Conservation (phyloP, 2,797 vertebrate genomes). For the Tarsius wallacei region DNA sequence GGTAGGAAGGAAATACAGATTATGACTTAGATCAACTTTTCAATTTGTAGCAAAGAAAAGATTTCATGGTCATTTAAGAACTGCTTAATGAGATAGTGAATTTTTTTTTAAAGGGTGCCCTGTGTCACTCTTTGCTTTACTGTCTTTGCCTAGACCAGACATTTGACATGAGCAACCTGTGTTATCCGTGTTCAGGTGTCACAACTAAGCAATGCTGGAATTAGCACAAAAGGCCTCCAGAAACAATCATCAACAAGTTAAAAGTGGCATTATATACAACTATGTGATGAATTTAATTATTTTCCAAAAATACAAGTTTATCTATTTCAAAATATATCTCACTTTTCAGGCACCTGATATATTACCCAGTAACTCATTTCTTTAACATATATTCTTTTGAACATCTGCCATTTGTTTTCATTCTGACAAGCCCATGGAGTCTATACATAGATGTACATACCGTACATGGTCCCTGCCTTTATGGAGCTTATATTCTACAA, state of each 20-base stretch:
- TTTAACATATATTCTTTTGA: not conserved
- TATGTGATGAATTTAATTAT: not conserved
- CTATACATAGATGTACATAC: not conserved
- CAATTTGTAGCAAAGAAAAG: conserved; percentile 87
- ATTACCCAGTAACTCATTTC: not conserved
- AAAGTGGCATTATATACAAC: not conserved
- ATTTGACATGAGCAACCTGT: not conserved
- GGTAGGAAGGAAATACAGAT: conserved; percentile 92
- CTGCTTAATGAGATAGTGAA: conserved; percentile 93
- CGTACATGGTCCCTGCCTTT: not conserved
- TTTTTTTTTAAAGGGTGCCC: conserved; percentile 77
- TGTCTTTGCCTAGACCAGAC: not conserved
- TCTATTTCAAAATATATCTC: conserved; percentile 32
- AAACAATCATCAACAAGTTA: not conserved
- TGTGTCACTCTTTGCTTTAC: not conserved
- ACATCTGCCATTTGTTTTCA: not conserved
- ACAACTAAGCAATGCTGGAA: not conserved
- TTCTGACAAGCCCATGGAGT: not conserved
- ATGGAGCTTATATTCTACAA: not conserved
- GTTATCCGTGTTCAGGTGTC: not conserved
- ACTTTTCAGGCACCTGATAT: conserved; percentile 23
- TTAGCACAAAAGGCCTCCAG: not conserved
- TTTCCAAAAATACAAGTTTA: conserved; percentile 12
- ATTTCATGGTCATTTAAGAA: conserved; percentile 93
- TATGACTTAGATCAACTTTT: conserved; percentile 93